Base-by-base conservation (phyloP, 1,140 invertebrate genomes). In the Drosophila triauraria region DNA sequence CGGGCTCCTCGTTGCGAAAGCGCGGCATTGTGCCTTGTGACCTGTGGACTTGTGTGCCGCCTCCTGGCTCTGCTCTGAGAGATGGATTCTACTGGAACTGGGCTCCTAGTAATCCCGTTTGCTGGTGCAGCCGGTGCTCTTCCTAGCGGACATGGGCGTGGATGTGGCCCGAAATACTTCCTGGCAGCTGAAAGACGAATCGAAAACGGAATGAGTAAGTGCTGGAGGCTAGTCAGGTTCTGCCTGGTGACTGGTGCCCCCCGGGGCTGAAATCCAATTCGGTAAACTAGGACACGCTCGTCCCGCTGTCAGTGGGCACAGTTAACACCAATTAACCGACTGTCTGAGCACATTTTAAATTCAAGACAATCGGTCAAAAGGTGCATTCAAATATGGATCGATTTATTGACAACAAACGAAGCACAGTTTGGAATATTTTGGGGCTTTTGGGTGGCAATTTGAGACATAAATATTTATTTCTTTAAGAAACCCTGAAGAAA, bases 1-100 rank as follows among this genome's bases (percentile, higher is more conserved):
- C 47, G 4, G 43, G 5, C 32, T 69, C 74, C 7, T 90, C 65
- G 53, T 90, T 88, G 15, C 85, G 80, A 35, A 71, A 54, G 8
- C 80, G 80, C 17, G 74, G 69, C 80, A 90, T 84, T 13, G 42
- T 71, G 23, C 9, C 43, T 20, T 20, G 20, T 20, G n/a, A 40
- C 12, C 4, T 8, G 15, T 30, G 32, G 30, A 32, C 8, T 8
- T 10, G 2, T 20, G 27, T 51, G 5, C 4, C 15, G 30, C 9
- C 17, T 40, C 15, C 15, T 15, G 13, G 3, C 17, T 20, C 38
- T 58, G 20, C 17, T 20, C 38, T 58, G 20, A n/a, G 5, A 27
- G 23, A 38, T 20, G 17, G 38, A 1, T 17, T n/a, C 25, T 13
- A 9, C 20, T 30, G 25, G 23, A 23, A 35, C 32, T 10, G 6